A percentile compares a stretch with the other conserved stretches of the same genome.
Evolutionary conservation across 2,113 vertebrate species (phyloP).

Genomic region (Mus pahari): DNA sequence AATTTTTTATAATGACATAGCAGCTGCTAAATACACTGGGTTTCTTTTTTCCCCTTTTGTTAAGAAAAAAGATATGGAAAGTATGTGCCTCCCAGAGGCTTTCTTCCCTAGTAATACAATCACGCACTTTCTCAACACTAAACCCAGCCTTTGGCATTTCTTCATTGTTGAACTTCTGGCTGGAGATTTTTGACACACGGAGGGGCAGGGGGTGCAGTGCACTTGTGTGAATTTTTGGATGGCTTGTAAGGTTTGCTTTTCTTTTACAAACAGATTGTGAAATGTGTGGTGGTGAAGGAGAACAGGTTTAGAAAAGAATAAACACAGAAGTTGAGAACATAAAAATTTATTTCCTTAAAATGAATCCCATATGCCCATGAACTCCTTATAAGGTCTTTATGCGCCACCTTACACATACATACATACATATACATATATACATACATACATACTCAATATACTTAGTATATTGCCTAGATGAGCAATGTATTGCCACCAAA

Average conservation of each 20-base stretch:
- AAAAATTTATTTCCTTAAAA: slow-evolving; percentile 22
- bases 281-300: neutral
- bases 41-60: neutral
- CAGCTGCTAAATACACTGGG: neutral
- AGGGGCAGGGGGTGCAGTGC: neutral
- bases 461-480: neutral
- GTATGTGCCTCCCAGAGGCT: neutral
- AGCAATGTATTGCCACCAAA: neutral
- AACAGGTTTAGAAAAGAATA: neutral
- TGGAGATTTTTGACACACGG: neutral
- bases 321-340: neutral
- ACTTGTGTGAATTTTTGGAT: neutral
- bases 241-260: neutral
- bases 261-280: neutral
- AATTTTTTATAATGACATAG: slow-evolving; percentile 35
- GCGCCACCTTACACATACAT: neutral
- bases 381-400: neutral
- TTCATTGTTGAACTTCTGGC: neutral
- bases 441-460: neutral
- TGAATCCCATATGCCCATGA: neutral
- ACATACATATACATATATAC: neutral
- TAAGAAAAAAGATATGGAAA: neutral
- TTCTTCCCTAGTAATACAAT: neutral
- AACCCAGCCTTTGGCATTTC: neutral
- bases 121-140: slow-evolving; percentile 3